Conservation (phyloP, 2,888 invertebrate genomes). For the Rugalucina vietnamica region DNA sequence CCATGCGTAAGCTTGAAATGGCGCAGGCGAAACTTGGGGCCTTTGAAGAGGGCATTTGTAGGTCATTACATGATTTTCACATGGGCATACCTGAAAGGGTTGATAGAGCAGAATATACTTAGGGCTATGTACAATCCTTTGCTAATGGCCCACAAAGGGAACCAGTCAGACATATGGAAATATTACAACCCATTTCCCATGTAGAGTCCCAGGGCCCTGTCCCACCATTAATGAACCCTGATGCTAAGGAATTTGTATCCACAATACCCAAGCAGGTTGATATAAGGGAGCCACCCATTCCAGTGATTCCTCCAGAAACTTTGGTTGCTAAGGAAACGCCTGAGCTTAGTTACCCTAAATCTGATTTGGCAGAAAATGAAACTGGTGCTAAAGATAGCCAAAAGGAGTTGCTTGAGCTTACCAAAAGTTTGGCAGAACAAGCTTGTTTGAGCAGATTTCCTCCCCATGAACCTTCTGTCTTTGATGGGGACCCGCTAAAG, state of each 20-base stretch:
- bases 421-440: background rate
- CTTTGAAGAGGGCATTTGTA: background rate
- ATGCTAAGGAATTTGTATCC: background rate
- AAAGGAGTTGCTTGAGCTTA: background rate
- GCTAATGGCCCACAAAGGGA: background rate
- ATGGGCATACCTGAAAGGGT: background rate
- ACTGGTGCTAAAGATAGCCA: background rate
- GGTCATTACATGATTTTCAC: background rate
- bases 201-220: background rate
- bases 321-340: background rate
- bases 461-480: constrained; percentile 40
- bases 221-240: background rate
- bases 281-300: background rate
- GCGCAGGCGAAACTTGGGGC: background rate
- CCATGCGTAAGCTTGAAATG: constrained; percentile 5
- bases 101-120: background rate
- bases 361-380: background rate
- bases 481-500: constrained; percentile 50
- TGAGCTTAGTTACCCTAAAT: background rate
- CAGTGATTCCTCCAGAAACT: background rate
- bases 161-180: background rate
- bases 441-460: constrained; percentile 35
- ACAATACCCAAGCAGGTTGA: background rate
- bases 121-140: background rate
- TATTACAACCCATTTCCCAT: background rate